phyloP scores from a whole-genome alignment of 64 coral and sea anemone genomes.

The Pachyseris speciosa region DNA sequence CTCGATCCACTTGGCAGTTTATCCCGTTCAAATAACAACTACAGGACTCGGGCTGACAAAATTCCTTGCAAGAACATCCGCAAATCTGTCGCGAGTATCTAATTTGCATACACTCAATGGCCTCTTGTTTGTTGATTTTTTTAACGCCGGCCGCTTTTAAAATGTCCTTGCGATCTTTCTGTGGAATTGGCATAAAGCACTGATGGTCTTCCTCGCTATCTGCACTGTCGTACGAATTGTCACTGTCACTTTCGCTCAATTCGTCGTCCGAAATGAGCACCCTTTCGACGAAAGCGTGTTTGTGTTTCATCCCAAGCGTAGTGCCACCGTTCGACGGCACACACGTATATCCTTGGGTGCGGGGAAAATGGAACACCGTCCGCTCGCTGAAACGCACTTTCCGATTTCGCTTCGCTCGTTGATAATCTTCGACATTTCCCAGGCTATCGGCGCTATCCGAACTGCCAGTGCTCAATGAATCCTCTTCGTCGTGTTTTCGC shows the following conservation, averaged over 20 bases:
- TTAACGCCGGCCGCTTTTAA: constrained; percentile 98
- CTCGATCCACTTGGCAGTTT: constrained; percentile 92
- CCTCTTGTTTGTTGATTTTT: constrained; percentile 98
- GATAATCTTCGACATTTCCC: constrained; percentile 68
- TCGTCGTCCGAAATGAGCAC: constrained; percentile 78
- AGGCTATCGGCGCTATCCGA: constrained; percentile 85
- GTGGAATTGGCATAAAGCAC: constrained; percentile 92
- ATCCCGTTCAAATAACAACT: constrained; percentile 90
- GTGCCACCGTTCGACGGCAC: constrained; percentile 96
- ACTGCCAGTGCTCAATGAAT: constrained; percentile 80
- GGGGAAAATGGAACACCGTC: constrained; percentile 90
- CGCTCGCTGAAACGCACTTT: constrained; percentile 84
- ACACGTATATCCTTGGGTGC: constrained; percentile 90
- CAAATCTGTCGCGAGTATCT: constrained; percentile 90
- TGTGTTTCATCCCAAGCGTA: constrained; percentile 95
- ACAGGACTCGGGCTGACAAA: constrained; percentile 76
- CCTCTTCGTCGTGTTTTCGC: constrained; percentile 79
- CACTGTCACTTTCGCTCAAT: constrained; percentile 58
- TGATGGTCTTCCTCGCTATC: constrained; percentile 41
- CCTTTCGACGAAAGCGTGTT: constrained; percentile 82
- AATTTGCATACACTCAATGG: constrained; percentile 96
- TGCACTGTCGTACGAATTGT: constrained; percentile 77
- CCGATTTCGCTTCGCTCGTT: constrained; percentile 53
- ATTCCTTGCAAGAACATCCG: constrained; percentile 88
- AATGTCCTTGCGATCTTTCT: constrained; percentile 94